These are phyloP conservation scores for Trachymyrmex septentrionalis DNA, from an alignment of 1,140 invertebrate species.

Conservation along the genomic window DNA sequence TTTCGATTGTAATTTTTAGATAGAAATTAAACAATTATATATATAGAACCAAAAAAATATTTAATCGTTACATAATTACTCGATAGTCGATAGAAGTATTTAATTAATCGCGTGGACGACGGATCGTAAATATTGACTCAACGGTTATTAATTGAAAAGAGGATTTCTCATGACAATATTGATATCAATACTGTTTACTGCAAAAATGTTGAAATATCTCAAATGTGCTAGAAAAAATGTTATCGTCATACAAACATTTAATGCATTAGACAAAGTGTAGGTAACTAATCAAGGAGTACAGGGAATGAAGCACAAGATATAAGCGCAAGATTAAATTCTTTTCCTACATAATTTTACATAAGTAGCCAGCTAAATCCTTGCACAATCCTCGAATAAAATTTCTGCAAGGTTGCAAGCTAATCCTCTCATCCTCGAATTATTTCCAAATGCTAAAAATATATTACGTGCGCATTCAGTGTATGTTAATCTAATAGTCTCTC, in stretches of 20 bases:
- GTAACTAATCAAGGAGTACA: background rate
- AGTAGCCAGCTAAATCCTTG: constrained; percentile 21
- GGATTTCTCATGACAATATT: constrained; percentile 44
- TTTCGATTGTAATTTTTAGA: background rate
- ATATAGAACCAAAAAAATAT: constrained; percentile 34
- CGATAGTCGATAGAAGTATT: constrained; percentile 11
- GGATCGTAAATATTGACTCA: constrained; percentile 43
- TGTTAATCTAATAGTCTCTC: background rate
- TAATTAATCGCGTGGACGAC: constrained; percentile 62
- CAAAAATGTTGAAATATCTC: constrained; percentile 4
- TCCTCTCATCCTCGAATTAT: constrained; percentile 14
- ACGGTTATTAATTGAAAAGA: constrained; percentile 65
- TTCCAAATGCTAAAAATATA: background rate
- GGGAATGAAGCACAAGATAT: background rate
- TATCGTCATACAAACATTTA: background rate
- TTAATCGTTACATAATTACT: constrained; percentile 53
- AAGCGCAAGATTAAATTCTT: constrained; percentile 43
- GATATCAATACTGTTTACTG: constrained; percentile 12
- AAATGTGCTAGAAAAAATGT: background rate
- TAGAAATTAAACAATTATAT: background rate
- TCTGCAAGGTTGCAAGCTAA: constrained; percentile 16
- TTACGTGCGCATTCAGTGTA: background rate
- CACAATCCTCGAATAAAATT: constrained; percentile 21
- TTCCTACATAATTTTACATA: constrained; percentile 43
- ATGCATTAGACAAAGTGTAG: background rate